These are phyloP conservation scores for Holacanthus passer DNA, from an alignment of 2,113 vertebrate genomes.

Conservation along the genomic window DNA sequence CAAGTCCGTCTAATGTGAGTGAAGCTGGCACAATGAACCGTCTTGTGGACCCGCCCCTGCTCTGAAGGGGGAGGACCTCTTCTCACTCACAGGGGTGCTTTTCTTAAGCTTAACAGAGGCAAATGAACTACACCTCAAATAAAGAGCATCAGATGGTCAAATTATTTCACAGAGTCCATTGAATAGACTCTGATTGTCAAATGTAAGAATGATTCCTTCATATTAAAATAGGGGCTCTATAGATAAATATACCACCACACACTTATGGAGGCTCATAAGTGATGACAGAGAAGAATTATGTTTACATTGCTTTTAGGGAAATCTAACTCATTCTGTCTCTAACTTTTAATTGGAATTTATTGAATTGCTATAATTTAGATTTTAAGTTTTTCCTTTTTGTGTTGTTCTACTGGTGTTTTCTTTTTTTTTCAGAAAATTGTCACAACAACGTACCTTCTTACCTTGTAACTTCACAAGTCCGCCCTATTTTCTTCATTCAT, in stretches of 20 bases:
- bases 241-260: too few relatives aligned
- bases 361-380: background rate
- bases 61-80: background rate
- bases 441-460: background rate
- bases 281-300: too few relatives aligned
- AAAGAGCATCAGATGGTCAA: too few relatives aligned
- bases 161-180: too few relatives aligned
- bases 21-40: slow-evolving; percentile 11
- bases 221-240: too few relatives aligned
- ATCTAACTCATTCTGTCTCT: too few relatives aligned
- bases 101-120: background rate
- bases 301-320: too few relatives aligned
- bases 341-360: background rate
- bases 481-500: too few relatives aligned
- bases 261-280: too few relatives aligned
- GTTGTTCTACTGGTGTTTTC: background rate
- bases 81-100: background rate
- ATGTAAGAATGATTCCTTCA: too few relatives aligned
- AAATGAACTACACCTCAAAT: background rate
- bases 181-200: too few relatives aligned
- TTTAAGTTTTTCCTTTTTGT: background rate
- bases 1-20: slow-evolving; percentile 13
- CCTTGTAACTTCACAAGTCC: background rate
- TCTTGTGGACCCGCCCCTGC: background rate
- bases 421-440: background rate